Evolutionary conservation across 2,888 invertebrate species (phyloP).

Genomic region (Labia minor): DNA sequence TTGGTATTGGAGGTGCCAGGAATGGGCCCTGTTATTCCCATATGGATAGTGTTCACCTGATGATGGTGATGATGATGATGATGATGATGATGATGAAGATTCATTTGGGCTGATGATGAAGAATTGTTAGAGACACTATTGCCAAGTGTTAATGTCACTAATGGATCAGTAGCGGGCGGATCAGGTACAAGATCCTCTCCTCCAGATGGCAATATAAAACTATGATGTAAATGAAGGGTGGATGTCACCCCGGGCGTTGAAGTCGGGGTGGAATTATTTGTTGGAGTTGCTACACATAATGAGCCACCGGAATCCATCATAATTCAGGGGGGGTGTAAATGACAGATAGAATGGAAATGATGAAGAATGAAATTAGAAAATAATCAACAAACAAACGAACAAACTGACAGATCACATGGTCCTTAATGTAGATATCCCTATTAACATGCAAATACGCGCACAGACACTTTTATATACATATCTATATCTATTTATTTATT

Average conservation of each 20-base stretch:
- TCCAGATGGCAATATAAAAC: neutral
- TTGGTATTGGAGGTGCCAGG: too few species aligned
- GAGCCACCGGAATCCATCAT: neutral
- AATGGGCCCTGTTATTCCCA: too few species aligned
- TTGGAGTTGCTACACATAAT: neutral
- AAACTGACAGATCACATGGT: neutral
- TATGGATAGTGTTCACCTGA: too few species aligned
- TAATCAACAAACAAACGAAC: neutral
- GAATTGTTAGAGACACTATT: neutral
- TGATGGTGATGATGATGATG: too few species aligned
- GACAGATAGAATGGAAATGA: too few species aligned
- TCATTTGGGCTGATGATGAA: neutral
- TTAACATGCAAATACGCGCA: too few species aligned
- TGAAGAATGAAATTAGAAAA: neutral
- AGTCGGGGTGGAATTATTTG: neutral
- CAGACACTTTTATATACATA: too few species aligned
- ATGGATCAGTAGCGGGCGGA: neutral
- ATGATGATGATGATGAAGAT: too few species aligned
- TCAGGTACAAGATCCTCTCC: neutral
- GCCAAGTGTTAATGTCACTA: neutral
- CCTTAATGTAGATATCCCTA: too few species aligned
- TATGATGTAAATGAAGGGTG: neutral
- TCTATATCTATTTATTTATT: too few species aligned
- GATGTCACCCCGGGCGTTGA: neutral
- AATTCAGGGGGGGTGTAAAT: too few species aligned